Conservation (phyloP, 1,140 invertebrate genomes). For the Papilio dardanus region DNA sequence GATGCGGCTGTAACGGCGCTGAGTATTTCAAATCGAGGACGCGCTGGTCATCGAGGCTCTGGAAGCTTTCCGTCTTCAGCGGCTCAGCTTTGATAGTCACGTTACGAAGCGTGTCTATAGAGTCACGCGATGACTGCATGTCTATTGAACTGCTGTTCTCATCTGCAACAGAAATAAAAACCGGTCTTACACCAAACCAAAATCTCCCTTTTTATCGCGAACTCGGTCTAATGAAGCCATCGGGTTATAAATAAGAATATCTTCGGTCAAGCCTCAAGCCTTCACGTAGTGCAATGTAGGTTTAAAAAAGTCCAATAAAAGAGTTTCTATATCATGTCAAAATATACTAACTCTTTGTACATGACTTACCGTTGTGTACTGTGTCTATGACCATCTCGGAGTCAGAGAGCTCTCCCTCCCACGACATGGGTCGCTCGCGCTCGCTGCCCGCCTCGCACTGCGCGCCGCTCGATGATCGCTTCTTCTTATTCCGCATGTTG, state of each 20-base stretch:
- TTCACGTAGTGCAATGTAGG: no score
- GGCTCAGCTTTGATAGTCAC: constrained; percentile 75
- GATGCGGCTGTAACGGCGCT: constrained; percentile 71
- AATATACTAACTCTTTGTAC: no score
- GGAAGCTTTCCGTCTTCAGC: constrained; percentile 64
- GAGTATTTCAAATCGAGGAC: constrained; percentile 75
- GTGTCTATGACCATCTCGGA: constrained; percentile 88
- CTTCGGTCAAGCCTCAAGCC: no score
- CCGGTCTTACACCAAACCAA: no score
- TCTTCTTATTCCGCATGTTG: constrained; percentile 81
- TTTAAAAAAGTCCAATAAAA: no score
- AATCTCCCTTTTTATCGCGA: no score
- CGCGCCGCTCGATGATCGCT: constrained; percentile 70
- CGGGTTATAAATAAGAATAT: no score
- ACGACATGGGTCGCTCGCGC: constrained; percentile 90
- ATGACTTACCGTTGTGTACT: constrained; percentile 65
- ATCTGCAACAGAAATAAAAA: constrained; percentile 61
- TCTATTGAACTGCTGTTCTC: constrained; percentile 73
- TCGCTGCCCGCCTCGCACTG: constrained; percentile 61
- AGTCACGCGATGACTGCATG: constrained; percentile 74
- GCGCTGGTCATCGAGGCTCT: constrained; percentile 69
- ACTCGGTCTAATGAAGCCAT: no score
- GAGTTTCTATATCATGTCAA: no score
- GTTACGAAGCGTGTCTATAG: constrained; percentile 74
- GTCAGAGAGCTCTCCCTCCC: constrained; percentile 95